Conservation (phyloP, 2,888 invertebrate genomes). For the Eupithecia centaureata region DNA sequence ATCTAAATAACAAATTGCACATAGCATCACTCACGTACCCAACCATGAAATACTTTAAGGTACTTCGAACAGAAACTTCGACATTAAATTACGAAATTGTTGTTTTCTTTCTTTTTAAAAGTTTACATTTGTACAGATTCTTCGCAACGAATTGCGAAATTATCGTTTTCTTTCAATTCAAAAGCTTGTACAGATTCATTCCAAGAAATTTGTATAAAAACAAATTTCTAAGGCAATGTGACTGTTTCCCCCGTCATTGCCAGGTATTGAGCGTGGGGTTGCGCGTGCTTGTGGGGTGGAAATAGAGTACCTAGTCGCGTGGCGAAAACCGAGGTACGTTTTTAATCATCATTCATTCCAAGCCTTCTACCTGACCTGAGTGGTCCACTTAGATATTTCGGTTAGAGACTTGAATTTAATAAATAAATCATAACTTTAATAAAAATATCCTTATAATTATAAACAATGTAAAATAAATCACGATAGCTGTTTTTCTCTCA, state of each 20-base stretch:
- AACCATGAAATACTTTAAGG: background rate
- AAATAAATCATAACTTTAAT: background rate
- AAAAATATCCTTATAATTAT: background rate
- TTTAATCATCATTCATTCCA: background rate
- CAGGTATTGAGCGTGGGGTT: background rate
- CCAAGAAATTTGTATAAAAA: background rate
- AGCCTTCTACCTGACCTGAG: background rate
- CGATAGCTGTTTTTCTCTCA: background rate
- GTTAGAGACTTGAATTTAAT: background rate
- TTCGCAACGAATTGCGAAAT: background rate
- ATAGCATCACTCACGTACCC: background rate
- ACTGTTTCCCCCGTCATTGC: background rate
- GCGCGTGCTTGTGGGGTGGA: slow-evolving; percentile 1
- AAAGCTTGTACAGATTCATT: background rate
- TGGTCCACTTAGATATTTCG: background rate
- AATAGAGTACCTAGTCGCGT: background rate
- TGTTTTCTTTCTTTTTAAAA: background rate
- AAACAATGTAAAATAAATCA: background rate
- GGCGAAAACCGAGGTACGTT: background rate
- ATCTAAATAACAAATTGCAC: background rate
- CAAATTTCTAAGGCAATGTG: background rate
- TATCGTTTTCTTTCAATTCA: background rate
- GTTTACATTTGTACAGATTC: background rate
- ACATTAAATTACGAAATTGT: background rate
- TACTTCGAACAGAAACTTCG: background rate